Conservation (phyloP, 2,797 vertebrate genomes). For the Oreonectes daqikongensis region DNA sequence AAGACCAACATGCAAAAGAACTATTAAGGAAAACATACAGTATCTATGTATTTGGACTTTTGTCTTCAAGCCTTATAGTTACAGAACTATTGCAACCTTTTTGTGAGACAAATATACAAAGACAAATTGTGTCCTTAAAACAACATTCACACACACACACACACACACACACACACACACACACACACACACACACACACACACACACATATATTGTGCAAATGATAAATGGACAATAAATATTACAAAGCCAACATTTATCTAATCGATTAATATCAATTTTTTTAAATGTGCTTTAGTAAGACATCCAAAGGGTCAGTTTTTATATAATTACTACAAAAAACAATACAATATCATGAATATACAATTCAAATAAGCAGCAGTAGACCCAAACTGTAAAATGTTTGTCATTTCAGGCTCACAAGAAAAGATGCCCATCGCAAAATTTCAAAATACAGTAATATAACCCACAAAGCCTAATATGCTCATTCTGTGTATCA, state of each 20-base stretch:
- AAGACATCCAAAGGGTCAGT: conserved; percentile 22
- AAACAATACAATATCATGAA: not conserved
- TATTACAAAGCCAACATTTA: not conserved
- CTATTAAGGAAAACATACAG: too few relatives aligned
- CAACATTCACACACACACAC: too few relatives aligned
- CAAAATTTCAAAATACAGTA: conserved; percentile 4
- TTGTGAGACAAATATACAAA: too few relatives aligned
- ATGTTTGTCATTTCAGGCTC: not conserved
- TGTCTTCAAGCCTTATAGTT: not conserved
- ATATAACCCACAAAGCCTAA: not conserved
- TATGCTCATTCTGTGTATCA: not conserved
- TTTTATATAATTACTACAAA: not conserved
- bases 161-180: too few relatives aligned
- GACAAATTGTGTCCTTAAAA: not conserved
- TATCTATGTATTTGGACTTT: too few relatives aligned
- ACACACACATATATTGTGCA: too few relatives aligned
- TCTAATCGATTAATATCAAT: not conserved
- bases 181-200: too few relatives aligned
- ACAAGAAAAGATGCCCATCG: conserved; percentile 16
- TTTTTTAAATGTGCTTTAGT: not conserved
- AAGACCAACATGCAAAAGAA: too few relatives aligned
- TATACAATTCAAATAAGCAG: not conserved
- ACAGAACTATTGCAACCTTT: too few relatives aligned
- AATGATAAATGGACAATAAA: not conserved
- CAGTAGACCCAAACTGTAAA: not conserved